Base-by-base conservation (phyloP, 1,140 invertebrate species). In the Rhagoletis pomonella region DNA sequence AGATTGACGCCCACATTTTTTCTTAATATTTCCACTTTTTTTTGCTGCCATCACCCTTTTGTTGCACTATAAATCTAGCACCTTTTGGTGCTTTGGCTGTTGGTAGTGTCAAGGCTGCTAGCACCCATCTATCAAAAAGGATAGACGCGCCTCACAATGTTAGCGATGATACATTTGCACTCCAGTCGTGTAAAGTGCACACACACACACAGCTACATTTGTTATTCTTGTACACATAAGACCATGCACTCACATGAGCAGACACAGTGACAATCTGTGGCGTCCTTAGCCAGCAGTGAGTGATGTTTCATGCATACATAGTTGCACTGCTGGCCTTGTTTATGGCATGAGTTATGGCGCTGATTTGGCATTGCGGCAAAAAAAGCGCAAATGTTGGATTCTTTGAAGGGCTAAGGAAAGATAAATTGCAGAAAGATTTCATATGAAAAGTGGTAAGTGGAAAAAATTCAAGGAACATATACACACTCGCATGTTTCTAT, bases 341-440 rank as follows among this genome's bases (percentile, higher is more conserved):
- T 81, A 81, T 81, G 73, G 73, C 73, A n/a, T 81, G 47, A 81
- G 55, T 81, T 81, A 81, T 81, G n/a, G 47, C 73, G 6, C 47
- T 58, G 73, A 55, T 81, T 81, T 81, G 73, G 19, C 44, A 12
- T 81, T 81, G 47, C 19, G 47, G n/a, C 17, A 12, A 44, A 73
- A 73, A 29, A 17, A 10, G 14, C 42, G 17, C 12, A 62, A 17
- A n/a, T 1, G 60, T 14, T 4, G 39, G 5, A 44, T 47, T 14
- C 12, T 14, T 73, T 73, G 39, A 17, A 3, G 67, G 6, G 47
- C 1, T 1, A 19, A 69, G 67, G 9, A 55, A 55, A 55, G 17
- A 81, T 7, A 81, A 81, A 4, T 1, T 10, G 64, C 19, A 9
- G 47, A 81, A 55, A 81, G n/a, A n/a, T 55, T 7, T 7, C 50